phyloP scores from a whole-genome alignment of 2,797 vertebrate genomes.

The Babyrousa celebensis region DNA sequence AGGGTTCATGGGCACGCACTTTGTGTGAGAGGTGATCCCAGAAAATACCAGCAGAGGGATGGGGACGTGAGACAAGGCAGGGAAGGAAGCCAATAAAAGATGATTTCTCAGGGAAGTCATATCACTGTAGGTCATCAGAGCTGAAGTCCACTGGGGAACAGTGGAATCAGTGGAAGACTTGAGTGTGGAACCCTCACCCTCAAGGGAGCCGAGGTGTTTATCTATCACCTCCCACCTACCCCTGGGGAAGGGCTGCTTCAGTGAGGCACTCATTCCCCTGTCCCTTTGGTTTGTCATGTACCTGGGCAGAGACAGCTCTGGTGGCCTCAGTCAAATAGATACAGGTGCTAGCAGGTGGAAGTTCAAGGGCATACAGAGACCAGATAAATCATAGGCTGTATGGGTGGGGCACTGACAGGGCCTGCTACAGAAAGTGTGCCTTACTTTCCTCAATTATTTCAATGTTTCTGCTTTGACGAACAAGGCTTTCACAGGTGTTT shows the following conservation, averaged over 20 bases:
- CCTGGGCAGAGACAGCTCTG: neutral
- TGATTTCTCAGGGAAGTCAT: constrained; percentile 40
- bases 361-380: neutral
- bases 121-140: neutral
- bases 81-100: neutral
- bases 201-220: neutral
- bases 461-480: constrained; percentile 13
- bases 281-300: neutral
- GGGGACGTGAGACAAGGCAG: constrained; percentile 18
- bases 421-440: neutral
- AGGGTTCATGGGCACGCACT: constrained; percentile 5
- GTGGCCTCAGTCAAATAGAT: neutral
- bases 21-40: neutral
- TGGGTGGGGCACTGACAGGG: neutral
- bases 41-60: neutral
- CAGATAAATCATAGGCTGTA: neutral
- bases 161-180: neutral
- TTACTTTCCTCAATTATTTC: neutral
- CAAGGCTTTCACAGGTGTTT: neutral
- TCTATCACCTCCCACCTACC: neutral
- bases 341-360: neutral
- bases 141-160: neutral
- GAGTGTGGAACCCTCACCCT: neutral
- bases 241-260: neutral
- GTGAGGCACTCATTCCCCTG: neutral